Base-by-base conservation (phyloP, 2,888 invertebrate species). In the Phengaris arion region DNA sequence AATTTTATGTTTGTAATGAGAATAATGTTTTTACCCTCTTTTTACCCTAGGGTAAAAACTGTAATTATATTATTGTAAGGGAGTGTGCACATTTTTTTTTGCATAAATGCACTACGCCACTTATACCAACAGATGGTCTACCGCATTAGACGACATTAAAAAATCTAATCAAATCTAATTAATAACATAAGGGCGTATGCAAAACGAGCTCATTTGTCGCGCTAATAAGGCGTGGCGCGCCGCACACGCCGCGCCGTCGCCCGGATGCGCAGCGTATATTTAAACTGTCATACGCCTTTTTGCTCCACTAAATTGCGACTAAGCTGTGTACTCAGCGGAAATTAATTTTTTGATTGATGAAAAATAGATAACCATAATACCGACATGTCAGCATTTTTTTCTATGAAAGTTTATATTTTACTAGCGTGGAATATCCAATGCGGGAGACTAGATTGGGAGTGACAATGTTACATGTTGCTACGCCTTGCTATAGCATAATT, bases 211-310 rank as follows among this genome's bases (percentile, higher is more conserved):
- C 90, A 91, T 91, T 92, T 88, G 87, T 85, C 82, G 82, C 81
- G 86, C 85, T 88, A 92, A 93, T 92, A 90, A 87, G 88, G 86
- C 92, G 89, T 91, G 90, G 87, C 88, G 88, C 82, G 79, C 79
- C 81, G 81, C 78, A 79, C 83, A 87, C 86, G 87, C 87, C 87
- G 86, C 48, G 74, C 84, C 85, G 35, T 2, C 35, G 83, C 80
- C 85, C 85, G 87, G 86, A 88, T 85, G 46, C 76, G 76, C 83
- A 81, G 85, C 78, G 82, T 86, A 83, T 84, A 84, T 85, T 83
- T 81, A 78, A 82, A 79, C 82, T 83, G 85, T 85, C 85, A 81
- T 82, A 76, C 77, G 80, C 80, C 82, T 82, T 84, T 84, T 79
- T 79, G 79, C 80, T 80, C 78, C 76, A 79, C 81, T 81, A 80